Evolutionary conservation across 2,797 vertebrate genomes (phyloP), one percentile per base, ranked within the genome.

Genomic region (Xenops minutus): DNA sequence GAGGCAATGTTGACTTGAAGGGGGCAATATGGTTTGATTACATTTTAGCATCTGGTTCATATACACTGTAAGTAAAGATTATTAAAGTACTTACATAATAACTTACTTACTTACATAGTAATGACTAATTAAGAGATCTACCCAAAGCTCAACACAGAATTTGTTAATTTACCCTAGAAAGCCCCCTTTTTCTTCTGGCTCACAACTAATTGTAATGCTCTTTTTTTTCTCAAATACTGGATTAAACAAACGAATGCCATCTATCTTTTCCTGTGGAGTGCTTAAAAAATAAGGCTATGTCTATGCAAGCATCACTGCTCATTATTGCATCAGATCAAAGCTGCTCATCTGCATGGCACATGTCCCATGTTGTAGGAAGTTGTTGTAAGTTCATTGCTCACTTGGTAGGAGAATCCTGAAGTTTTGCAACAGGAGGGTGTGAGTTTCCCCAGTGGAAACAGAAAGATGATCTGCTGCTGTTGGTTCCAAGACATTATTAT

Each of bases 281-380:
- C 17, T 86, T 81, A 39, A 78, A 82, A 80, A 67, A 51, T 36
- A 59, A 62, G 43, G 10, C 52, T 41, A 37, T 0, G 0, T 64
- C 32, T 67, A 3, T 0, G 0, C 76, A 68, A 83, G 24, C 37
- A 32, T 39, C 1, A 0, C 41, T 79, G 48, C 41, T 74, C 9
- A 36, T 54, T 91, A 11, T 29, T 74, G 61, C 12, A 9, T 72
- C 55, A 61, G 37, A 82, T 74, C 41, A 63, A 80, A 85, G 56
- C 26, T 91, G 59, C 27, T 95, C 56, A 44, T 76, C 81, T 93
- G 86, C 67, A 23, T 58, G 74, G 41, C 72, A 64, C 54, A 74
- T 39, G 34, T 32, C 18, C 22, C 5, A 1, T 2, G 1, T 20
- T 56, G 72, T 27, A 51, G n/a, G 22, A 82, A 71, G 44, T 2